A percentile compares a stretch with the other conserved stretches of the same genome.
Conservation (phyloP, 2,113 vertebrate species). For the Ellobius talpinus region DNA sequence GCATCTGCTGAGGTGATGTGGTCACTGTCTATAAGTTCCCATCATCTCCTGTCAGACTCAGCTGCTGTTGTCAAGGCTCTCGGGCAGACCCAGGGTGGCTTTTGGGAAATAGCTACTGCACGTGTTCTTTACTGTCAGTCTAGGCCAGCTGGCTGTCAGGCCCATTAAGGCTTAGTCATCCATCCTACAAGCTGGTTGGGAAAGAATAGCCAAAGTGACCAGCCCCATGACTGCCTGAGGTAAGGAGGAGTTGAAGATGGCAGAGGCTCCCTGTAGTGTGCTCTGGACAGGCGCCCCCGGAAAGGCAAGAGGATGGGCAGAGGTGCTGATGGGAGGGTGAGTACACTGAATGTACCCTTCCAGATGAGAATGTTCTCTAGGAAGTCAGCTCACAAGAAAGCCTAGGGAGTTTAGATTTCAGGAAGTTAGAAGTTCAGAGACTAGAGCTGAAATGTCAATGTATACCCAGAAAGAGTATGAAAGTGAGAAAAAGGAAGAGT, state of each 20-base stretch:
- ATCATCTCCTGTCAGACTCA: no score
- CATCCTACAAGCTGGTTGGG: no score
- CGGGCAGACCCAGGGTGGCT: no score
- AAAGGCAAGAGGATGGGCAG: neutral
- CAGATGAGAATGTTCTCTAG: neutral
- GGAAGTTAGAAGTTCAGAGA: neutral
- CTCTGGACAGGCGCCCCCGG: neutral
- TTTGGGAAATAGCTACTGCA: no score
- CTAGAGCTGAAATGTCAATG: neutral
- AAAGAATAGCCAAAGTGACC: neutral
- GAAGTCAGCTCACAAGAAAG: neutral
- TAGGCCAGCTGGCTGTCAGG: no score
- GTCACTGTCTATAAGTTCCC: no score
- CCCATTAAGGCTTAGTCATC: no score
- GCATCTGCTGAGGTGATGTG: no score
- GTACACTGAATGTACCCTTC: neutral
- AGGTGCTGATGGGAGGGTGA: neutral
- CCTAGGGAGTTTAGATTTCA: neutral
- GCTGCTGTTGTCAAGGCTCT: no score
- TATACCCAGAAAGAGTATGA: neutral
- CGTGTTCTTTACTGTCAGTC: no score
- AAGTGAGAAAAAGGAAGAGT: neutral
- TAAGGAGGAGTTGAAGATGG: neutral
- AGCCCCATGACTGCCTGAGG: neutral
- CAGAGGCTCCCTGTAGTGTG: no score